These are phyloP conservation scores for Polydrusus tereticollis DNA, from an alignment of 2,888 invertebrate genomes.

Conservation along the genomic window DNA sequence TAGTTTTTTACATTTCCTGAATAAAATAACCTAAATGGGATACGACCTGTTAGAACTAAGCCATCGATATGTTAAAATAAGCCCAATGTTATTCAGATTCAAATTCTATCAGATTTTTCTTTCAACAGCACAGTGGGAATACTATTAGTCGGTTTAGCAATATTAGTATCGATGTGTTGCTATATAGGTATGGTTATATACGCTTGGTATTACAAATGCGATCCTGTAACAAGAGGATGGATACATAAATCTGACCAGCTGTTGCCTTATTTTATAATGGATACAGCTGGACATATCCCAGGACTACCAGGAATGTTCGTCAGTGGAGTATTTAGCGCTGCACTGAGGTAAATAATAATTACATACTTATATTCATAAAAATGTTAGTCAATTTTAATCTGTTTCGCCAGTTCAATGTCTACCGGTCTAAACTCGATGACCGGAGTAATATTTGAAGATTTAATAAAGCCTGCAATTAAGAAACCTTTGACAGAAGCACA, in stretches of 20 bases:
- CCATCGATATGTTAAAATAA: too few relatives aligned
- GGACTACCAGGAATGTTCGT: constrained; percentile 89
- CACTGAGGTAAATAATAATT: constrained; percentile 84
- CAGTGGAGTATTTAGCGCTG: constrained; percentile 75
- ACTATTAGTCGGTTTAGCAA: constrained; percentile 82
- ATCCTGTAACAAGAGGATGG: constrained; percentile 84
- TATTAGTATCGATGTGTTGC: constrained; percentile 82
- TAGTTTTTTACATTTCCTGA: too few relatives aligned
- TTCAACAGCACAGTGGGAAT: constrained; percentile 78
- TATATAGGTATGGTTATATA: constrained; percentile 90
- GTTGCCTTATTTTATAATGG: constrained; percentile 87
- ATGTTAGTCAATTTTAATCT: too few relatives aligned
- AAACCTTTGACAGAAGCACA: constrained; percentile 75
- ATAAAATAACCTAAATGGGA: too few relatives aligned
- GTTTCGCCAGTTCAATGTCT: constrained; percentile 78
- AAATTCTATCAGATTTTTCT: too few relatives aligned
- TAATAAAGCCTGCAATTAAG: constrained; percentile 78
- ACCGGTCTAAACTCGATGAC: constrained; percentile 86
- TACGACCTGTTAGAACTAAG: too few relatives aligned
- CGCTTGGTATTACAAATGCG: constrained; percentile 86
- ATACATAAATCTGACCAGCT: constrained; percentile 81
- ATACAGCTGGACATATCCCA: constrained; percentile 78
- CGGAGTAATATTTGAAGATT: constrained; percentile 83
- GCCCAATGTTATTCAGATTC: too few relatives aligned
- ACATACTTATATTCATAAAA: too few relatives aligned